Evolutionary conservation across 2,113 vertebrate genomes (phyloP).

Genomic region (Trichomycterus rosablanca): DNA sequence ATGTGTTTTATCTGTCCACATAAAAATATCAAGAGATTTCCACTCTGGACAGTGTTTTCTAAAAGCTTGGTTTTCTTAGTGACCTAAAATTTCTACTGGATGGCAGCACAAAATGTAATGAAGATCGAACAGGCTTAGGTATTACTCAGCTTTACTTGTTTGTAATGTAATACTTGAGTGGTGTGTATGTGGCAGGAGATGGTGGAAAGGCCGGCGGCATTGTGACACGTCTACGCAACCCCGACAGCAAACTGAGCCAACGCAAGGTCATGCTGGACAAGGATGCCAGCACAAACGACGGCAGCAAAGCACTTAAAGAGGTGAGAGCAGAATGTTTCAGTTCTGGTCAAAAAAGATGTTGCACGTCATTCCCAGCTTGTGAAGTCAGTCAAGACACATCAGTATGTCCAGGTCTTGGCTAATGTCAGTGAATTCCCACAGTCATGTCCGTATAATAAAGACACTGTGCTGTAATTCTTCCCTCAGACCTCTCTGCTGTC

Average conservation of each 20-base stretch:
- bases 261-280: conserved; percentile 82
- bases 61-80: too few species aligned
- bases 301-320: conserved; percentile 77
- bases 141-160: too few species aligned
- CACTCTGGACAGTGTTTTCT: too few species aligned
- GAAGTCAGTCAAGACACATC: too few species aligned
- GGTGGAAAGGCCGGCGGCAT: conserved; percentile 70
- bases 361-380: too few species aligned
- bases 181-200: conserved; percentile 60
- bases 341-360: neutral
- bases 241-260: conserved; percentile 85
- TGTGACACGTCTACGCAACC: conserved; percentile 81
- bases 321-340: conserved; percentile 52
- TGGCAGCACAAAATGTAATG: too few species aligned
- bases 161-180: neutral
- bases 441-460: neutral
- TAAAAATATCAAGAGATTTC: too few species aligned
- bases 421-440: too few species aligned
- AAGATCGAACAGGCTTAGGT: too few species aligned
- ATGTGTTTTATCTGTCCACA: too few species aligned
- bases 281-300: conserved; percentile 75
- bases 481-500: conserved; percentile 33
- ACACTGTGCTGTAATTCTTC: neutral
- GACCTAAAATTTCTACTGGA: too few species aligned
- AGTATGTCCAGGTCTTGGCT: too few species aligned